Base-by-base conservation (phyloP, 35 echinoderm and acorn worm species). In the Apostichopus californicus region DNA sequence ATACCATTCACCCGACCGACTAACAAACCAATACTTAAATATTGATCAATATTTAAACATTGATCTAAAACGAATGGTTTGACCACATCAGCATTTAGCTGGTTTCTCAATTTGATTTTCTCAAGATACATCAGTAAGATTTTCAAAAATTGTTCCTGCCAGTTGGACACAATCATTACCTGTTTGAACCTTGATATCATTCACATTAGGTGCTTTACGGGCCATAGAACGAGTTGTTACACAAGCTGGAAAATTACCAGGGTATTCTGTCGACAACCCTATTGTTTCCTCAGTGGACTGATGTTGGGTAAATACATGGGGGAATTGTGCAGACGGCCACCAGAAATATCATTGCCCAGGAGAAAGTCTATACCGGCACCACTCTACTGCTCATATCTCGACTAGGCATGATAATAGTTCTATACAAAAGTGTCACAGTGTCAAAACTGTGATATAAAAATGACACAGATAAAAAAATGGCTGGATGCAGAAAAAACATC, bases 321-420 rank as follows among this genome's bases (percentile, higher is more conserved):
- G 63, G 63, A 66, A 17, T 9, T 66, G 9, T 66, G 63, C 15
- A 88, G 54, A 6, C 86, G 15, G n/a, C 86, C 55, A 88, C 70
- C 54, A 63, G 86, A 57, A 58, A 88, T 88, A 88, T 88, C 86
- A 63, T 88, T 66, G 70, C 86, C 54, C 18, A 23, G 60, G 86
- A 26, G 60, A 22, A 59, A 66, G 15, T 66, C 63, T 12, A 66
- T 66, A 66, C 63, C 15, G 63, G 63, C 63, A 66, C 63, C 63
- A 12, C 15, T 66, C 63, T 66, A 66, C 63, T 12, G 6, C 63
- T 66, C 63, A 9, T 17, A 66, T 17, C 63, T 66, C 63, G 15
- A 66, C 63, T 66, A 66, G 34, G 34, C 34, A 46, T 46, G 34
- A 46, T 46, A 46, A 46, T 46, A 46, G 3, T 46, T 46, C 34